Base-by-base conservation (phyloP, 2,113 vertebrate genomes). In the Eleginops maclovinus region DNA sequence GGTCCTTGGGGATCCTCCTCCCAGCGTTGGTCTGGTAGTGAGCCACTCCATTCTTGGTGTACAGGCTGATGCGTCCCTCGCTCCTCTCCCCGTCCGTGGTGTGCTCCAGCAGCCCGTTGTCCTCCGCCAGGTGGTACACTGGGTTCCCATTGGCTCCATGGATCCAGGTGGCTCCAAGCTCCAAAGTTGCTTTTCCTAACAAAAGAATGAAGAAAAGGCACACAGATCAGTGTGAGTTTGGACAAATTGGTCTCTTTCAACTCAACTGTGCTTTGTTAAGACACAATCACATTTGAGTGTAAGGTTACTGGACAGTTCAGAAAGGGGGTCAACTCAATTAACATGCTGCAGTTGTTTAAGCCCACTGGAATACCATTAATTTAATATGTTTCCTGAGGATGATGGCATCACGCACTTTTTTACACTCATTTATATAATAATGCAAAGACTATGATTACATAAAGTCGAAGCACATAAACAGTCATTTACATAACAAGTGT, bases 151-250 rank as follows among this genome's bases (percentile, higher is more conserved):
- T 96, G 81, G 97, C 96, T 71, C 98, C 98, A 95, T 99, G 98
- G 93, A 99, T 99, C 98, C 98, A 99, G 88, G 97, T 99, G 85
- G 98, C 98, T 95, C 98, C 98, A 89, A 99, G 96, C 75, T 99
- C 98, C 96, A 99, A 96, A 93, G 95, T 97, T 74, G 97, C 92
- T 94, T 95, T 94, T 91, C 95, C 97, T 99, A 60, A 28, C 14
- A 56, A 6, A 0, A 64, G 16, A 24, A 44, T 49, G 15, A 14
- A 51, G 15, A 44, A 9, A 82, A 49, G 14, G 19, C 24, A 10
- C 17, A 55, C 31, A 41, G 15, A 61, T 64, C 16, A 55, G 7
- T 17, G 24, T 49, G 44, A 46, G 44, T 55, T 66, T 21, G 9
- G 26, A 44, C 41, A 65, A 22, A 50, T 47, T 21, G 0, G 0